phyloP scores from a whole-genome alignment of 2,888 invertebrate species.

The Conchocele bisecta region DNA sequence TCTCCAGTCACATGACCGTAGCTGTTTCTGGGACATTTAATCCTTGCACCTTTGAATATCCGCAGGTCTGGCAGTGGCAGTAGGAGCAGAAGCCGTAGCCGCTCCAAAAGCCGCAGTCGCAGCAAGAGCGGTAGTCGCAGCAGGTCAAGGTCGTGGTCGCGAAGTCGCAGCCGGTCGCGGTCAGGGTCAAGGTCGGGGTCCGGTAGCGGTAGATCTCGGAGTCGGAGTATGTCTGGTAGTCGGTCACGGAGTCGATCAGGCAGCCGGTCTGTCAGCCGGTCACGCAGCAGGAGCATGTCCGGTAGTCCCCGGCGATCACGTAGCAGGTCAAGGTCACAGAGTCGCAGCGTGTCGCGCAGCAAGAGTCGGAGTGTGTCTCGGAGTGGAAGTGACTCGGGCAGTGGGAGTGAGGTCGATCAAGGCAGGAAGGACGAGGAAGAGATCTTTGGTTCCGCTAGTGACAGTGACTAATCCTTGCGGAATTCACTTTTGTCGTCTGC shows the following conservation, averaged over 20 bases:
- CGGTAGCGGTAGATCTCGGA: constrained; percentile 47
- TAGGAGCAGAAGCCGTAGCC: constrained; percentile 30
- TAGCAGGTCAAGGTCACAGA: constrained; percentile 44
- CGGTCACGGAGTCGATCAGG: constrained; percentile 56
- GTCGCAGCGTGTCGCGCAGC: constrained; percentile 51
- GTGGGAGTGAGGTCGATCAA: constrained; percentile 73
- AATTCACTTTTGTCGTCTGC: too few species aligned
- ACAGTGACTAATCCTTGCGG: too few species aligned
- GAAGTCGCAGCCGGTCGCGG: constrained; percentile 41
- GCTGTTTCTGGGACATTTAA: too few species aligned
- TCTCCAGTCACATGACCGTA: too few species aligned
- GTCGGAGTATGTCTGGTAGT: constrained; percentile 45
- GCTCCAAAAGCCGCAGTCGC: constrained; percentile 34
- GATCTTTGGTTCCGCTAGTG: constrained; percentile 77
- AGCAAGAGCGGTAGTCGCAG: constrained; percentile 50
- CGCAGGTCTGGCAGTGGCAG: constrained; percentile 52
- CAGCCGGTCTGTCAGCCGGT: constrained; percentile 52
- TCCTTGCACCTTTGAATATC: too few species aligned
- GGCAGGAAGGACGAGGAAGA: constrained; percentile 79
- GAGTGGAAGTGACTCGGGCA: constrained; percentile 62
- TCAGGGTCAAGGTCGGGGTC: constrained; percentile 31
- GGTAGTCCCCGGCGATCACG: constrained; percentile 47
- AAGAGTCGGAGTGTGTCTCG: constrained; percentile 60
- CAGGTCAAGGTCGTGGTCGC: constrained; percentile 52
- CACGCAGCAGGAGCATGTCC: constrained; percentile 48